These are phyloP conservation scores for Probosciger aterrimus DNA, from an alignment of 2,113 vertebrate species.

Conservation along the genomic window DNA sequence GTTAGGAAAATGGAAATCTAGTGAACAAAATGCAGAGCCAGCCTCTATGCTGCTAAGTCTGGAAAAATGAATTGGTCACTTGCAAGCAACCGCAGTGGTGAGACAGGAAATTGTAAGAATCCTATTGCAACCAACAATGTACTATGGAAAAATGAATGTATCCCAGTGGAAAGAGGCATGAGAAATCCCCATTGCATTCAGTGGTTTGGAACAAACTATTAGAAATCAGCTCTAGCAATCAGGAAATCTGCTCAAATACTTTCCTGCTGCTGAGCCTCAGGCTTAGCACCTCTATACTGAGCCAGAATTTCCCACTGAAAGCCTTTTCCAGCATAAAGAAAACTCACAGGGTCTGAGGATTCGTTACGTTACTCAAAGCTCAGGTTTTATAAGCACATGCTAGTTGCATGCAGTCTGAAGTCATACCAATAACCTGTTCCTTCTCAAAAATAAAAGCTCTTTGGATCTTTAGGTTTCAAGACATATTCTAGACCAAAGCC, in stretches of 20 bases:
- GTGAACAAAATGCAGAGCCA: not conserved
- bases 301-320: not conserved
- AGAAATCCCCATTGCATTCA: slow-evolving; percentile 44
- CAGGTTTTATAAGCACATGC: not conserved
- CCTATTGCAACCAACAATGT: slow-evolving; percentile 55
- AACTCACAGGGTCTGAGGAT: not conserved
- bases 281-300: not conserved
- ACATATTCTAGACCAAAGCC: not conserved
- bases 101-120: slow-evolving; percentile 59
- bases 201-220: slow-evolving; percentile 42
- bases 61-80: slow-evolving; percentile 22
- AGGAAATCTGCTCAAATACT: slow-evolving; percentile 62
- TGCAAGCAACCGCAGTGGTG: not conserved
- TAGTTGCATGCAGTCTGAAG: not conserved
- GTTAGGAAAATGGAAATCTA: not conserved
- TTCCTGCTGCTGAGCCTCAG: slow-evolving; percentile 30
- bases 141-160: slow-evolving; percentile 63
- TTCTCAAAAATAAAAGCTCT: not conserved
- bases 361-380: not conserved
- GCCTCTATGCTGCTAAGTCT: not conserved
- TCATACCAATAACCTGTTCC: not conserved
- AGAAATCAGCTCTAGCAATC: slow-evolving; percentile 39
- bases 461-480: not conserved
- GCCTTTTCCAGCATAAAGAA: not conserved
- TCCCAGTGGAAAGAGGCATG: slow-evolving; percentile 47